Base-by-base conservation (phyloP, 37 sponge, comb jelly and placozoan genomes). In the Mnemiopsis leidyi region DNA sequence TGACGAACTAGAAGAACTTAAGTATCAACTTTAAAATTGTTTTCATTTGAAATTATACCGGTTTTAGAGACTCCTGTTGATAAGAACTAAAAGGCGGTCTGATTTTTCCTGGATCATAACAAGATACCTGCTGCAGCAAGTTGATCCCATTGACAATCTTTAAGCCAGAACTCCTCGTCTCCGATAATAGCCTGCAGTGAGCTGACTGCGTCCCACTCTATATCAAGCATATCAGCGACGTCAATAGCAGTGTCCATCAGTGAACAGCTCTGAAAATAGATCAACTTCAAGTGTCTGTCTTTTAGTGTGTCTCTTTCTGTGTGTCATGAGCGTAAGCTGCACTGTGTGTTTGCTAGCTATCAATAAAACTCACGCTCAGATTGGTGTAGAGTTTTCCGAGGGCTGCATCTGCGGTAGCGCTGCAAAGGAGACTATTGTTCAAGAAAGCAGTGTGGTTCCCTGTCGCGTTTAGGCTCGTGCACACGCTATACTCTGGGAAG, bases 81-180 rank as follows among this genome's bases (percentile, higher is more conserved):
- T n/a, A n/a, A n/a, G n/a, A n/a, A n/a, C n/a, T n/a, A n/a, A n/a
- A n/a, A n/a, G n/a, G n/a, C n/a, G n/a, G n/a, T 61, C 18, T 61
- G 9, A 61, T 9, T 61, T 61, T 61, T 61, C 68, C 9, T 61
- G 18, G 18, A 21, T 73, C 76, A 7, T 28, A 73, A 7, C 23
- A 16, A n/a, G 5, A 7, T 79, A 79, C 82, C 82, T 36, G 82
- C 82, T 5, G 82, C 82, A 16, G 36, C 82, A 16, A 79, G 33
- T 23, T 79, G 36, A 5, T 79, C 36, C 35, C 35, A 79, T 16
- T 79, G 20, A 30, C 82, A 79, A 33, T 9, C 29, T 1, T 32
- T 16, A 13, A 28, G 82, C 82, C 82, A 79, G 31, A 79, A 30
- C 3, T 33, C 36, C 36, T 79, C 82, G 37, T 79, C 82, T 7